These are phyloP conservation scores for Ciconia stormi DNA, from an alignment of 2,113 vertebrate genomes.

Conservation along the genomic window DNA sequence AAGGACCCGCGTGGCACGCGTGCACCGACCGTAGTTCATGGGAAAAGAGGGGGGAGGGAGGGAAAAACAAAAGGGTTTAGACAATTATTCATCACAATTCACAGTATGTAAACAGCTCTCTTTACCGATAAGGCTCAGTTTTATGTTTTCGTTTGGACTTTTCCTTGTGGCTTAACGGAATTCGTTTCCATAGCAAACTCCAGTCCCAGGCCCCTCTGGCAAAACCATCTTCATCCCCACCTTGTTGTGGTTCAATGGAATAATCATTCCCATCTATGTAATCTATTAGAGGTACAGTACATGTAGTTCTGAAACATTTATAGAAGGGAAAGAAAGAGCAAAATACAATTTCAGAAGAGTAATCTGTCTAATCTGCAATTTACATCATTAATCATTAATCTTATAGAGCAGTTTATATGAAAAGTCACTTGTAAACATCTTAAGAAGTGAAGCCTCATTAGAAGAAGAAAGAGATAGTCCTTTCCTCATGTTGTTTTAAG, in stretches of 20 bases:
- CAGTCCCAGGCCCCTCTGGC: slow-evolving; percentile 98
- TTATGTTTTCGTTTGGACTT: slow-evolving; percentile 91
- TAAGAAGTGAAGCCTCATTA: neutral
- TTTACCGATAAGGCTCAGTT: slow-evolving; percentile 98
- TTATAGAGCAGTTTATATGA: neutral
- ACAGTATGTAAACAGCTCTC: slow-evolving; percentile 61
- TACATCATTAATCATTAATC: neutral
- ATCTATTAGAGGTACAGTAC: slow-evolving; percentile 99
- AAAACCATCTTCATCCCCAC: slow-evolving; percentile 97
- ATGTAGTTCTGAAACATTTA: slow-evolving; percentile 92
- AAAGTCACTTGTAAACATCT: neutral
- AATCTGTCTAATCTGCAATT: slow-evolving; percentile 50
- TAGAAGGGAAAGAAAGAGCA: slow-evolving; percentile 78
- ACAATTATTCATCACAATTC: slow-evolving; percentile 10
- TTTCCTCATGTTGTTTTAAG: neutral
- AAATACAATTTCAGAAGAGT: slow-evolving; percentile 73
- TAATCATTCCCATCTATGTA: slow-evolving; percentile 99
- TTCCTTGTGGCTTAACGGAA: slow-evolving; percentile 93
- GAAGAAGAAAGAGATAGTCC: neutral
- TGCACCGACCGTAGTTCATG: slow-evolving; percentile 55
- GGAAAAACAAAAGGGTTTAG: slow-evolving; percentile 73
- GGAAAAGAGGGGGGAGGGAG: slow-evolving; percentile 69
- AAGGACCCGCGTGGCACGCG: slow-evolving; percentile 45
- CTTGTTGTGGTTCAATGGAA: slow-evolving; percentile 97
- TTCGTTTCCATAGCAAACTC: slow-evolving; percentile 98